Conservation (phyloP, 1,140 invertebrate species). For the Dolichoris vasculosae region DNA sequence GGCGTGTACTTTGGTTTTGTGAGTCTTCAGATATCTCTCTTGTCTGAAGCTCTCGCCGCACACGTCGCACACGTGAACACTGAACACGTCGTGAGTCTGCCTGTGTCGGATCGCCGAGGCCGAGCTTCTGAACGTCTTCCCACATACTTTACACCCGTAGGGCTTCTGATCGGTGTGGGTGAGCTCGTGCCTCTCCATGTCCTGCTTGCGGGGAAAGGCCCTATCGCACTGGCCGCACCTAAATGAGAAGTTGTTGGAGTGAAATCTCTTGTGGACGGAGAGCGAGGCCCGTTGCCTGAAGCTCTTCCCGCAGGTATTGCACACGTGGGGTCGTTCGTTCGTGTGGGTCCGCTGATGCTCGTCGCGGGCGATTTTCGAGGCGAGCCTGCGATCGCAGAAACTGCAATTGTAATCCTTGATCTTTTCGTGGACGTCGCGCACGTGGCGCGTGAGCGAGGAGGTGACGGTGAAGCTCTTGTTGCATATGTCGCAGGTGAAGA, state of each 20-base stretch:
- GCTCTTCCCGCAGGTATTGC: constrained; percentile 79
- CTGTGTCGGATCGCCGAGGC: constrained; percentile 54
- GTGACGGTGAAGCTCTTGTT: constrained; percentile 50
- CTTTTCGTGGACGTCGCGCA: constrained; percentile 59
- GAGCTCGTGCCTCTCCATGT: constrained; percentile 59
- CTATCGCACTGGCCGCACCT: constrained; percentile 56
- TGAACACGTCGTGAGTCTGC: constrained; percentile 34
- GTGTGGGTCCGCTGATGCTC: constrained; percentile 71
- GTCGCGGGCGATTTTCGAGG: constrained; percentile 55
- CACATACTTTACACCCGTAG: constrained; percentile 72
- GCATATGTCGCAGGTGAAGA: constrained; percentile 48
- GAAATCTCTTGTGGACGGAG: constrained; percentile 72
- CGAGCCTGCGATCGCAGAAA: constrained; percentile 61
- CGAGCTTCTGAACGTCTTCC: constrained; percentile 75
- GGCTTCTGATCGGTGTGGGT: constrained; percentile 57
- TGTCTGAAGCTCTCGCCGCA: constrained; percentile 48
- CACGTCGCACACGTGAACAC: constrained; percentile 43
- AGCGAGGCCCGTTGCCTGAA: constrained; percentile 79
- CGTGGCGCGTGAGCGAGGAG: constrained; percentile 62
- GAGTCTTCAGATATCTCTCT: constrained; percentile 53
- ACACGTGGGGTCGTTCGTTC: constrained; percentile 83
- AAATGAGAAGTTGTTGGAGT: constrained; percentile 51
- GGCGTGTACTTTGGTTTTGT: constrained; percentile 50
- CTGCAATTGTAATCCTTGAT: constrained; percentile 64
- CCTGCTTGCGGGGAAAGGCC: constrained; percentile 60